Evolutionary conservation across 2,888 invertebrate genomes (phyloP).

Genomic region (Synanthedon tipuliformis): DNA sequence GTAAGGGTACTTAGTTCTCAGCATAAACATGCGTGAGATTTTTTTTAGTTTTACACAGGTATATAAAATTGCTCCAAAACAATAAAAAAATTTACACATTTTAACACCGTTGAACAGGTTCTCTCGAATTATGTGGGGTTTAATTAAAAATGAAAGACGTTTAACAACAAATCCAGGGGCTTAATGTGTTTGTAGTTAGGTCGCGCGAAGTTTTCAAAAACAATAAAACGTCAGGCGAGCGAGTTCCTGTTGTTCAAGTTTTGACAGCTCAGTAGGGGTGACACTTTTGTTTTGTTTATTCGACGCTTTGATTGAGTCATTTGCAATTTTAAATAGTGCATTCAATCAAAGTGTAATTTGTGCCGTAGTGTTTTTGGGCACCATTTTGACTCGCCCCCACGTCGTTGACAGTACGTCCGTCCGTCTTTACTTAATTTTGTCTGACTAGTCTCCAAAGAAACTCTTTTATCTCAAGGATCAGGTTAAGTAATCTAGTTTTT

Average conservation of each 20-base stretch:
- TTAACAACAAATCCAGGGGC: not conserved
- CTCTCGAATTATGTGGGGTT: not conserved
- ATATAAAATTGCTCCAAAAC: too few species aligned
- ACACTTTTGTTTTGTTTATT: constrained; percentile 2
- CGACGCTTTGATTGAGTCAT: not conserved
- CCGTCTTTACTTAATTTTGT: too few species aligned
- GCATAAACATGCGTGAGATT: too few species aligned
- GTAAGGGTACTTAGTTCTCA: too few species aligned
- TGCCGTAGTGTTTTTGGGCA: too few species aligned
- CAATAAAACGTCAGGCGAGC: not conserved
- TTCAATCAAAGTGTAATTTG: too few species aligned
- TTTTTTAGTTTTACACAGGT: too few species aligned
- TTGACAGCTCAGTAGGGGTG: not conserved
- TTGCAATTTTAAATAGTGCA: not conserved
- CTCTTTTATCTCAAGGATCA: too few species aligned
- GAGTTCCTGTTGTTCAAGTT: not conserved
- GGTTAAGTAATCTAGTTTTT: too few species aligned
- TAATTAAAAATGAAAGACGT: constrained; percentile 6
- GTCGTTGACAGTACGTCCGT: too few species aligned
- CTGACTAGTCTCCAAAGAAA: too few species aligned
- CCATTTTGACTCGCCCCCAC: too few species aligned
- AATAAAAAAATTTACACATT: not conserved
- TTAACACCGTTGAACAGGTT: constrained; percentile 1
- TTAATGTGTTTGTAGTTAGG: not conserved
- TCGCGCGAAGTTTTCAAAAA: not conserved